Evolutionary conservation across 2,888 invertebrate genomes (phyloP).

Genomic region (Ecliptopera silaceata): DNA sequence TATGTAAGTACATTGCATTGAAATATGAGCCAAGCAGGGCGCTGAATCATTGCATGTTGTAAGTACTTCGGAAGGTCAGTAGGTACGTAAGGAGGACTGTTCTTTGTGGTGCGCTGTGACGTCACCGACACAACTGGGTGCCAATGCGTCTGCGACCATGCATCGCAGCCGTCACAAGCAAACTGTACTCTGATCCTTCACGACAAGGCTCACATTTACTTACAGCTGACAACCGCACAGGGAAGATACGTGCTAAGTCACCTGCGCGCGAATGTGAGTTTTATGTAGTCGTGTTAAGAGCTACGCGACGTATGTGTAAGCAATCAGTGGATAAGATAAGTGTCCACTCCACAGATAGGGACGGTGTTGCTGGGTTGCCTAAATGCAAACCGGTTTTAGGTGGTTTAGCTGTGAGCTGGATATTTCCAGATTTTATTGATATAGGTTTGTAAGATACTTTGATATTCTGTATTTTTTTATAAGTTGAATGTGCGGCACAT

Average conservation of each 20-base stretch:
- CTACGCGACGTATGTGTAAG: not conserved
- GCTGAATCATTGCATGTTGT: not conserved
- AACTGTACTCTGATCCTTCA: not conserved
- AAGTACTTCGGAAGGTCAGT: not conserved
- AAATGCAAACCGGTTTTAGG: conserved; percentile 12
- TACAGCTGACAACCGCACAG: not conserved
- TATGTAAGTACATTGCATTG: not conserved
- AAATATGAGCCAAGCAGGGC: not conserved
- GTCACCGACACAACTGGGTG: conserved; percentile 24
- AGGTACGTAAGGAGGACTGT: not conserved
- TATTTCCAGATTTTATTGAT: conserved; percentile 1
- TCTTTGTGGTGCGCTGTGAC: conserved; percentile 12
- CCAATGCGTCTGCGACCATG: conserved; percentile 20
- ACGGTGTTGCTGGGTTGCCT: conserved; percentile 26
- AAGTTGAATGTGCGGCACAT: too few species aligned
- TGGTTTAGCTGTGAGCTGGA: conserved; percentile 11
- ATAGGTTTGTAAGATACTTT: not conserved
- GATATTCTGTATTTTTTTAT: not conserved
- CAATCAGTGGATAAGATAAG: conserved; percentile 17
- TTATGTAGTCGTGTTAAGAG: not conserved
- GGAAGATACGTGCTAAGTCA: conserved; percentile 2
- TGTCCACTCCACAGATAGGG: not conserved
- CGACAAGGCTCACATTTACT: not conserved
- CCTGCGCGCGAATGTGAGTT: not conserved
- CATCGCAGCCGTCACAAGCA: not conserved